phyloP scores from a whole-genome alignment of 2,888 invertebrate species.

The Ophion ventricosus region DNA sequence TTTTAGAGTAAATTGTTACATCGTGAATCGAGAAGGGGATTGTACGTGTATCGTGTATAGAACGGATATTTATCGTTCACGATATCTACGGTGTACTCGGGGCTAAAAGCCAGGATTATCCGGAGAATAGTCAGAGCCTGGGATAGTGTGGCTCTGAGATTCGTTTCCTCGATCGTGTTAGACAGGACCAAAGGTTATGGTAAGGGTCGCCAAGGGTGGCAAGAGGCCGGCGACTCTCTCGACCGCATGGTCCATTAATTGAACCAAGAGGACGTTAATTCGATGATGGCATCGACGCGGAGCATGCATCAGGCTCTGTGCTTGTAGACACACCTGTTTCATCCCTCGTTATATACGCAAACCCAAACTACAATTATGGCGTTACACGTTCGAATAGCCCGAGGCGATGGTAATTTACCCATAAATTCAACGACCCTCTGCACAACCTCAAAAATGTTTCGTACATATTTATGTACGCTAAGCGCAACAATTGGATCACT shows the following conservation, averaged over 20 bases:
- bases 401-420: background rate
- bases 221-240: constrained; percentile 9
- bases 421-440: background rate
- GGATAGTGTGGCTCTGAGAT: constrained; percentile 11
- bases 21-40: background rate
- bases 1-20: background rate
- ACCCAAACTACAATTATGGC: constrained; percentile 46
- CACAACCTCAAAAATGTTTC: background rate
- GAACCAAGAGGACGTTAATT: constrained; percentile 61
- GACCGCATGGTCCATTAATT: constrained; percentile 56
- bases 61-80: background rate
- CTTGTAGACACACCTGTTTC: constrained; percentile 41
- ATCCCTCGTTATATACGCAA: constrained; percentile 20
- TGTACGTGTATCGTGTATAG: background rate
- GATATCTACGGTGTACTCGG: background rate
- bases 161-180: constrained; percentile 42
- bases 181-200: constrained; percentile 35
- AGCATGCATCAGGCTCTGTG: constrained; percentile 38
- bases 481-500: no score
- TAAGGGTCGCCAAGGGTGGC: constrained; percentile 45
- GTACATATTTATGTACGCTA: background rate
- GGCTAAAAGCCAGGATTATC: constrained; percentile 5
- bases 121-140: background rate
- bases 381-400: constrained; percentile 4
- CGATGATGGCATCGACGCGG: constrained; percentile 61